Evolutionary conservation across 2,888 invertebrate genomes (phyloP), one percentile per base, ranked within the genome.

Genomic region (Pristionchus mayeri): DNA sequence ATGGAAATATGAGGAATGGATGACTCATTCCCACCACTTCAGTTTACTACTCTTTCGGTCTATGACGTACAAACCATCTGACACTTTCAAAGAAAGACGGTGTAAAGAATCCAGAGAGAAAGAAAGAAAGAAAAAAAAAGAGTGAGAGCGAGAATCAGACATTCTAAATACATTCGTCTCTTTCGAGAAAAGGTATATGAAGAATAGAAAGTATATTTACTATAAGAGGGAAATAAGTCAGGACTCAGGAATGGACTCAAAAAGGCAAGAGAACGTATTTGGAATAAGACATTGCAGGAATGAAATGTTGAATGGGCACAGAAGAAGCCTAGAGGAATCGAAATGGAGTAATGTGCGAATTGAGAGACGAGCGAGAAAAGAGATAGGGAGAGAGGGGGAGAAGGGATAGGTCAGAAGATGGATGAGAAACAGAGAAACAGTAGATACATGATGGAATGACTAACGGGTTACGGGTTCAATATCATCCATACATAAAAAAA

Each of bases 271-370:
- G 11, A 30, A 24, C 9, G 24, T 30, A 63, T 27, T 30, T 16
- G 18, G 18, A 21, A 13, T 34, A 13, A 63, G 63, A 18, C 63
- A n/a, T 63, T 34, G 34, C 4, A 27, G 30, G 34, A 27, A 9
- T 30, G 18, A 44, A 37, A 63, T 63, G 63, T 63, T 63, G 21
- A 34, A 40, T 3, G 40, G 71, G 24, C 67, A 4, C 44, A 50
- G 27, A 78, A 34, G 50, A 78, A 52, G 76, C 50, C 48, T 18
- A 48, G 50, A 13, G 76, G 50, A 52, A 78, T 78, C 48, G 76
- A 78, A 52, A 34, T 48, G 50, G 76, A 78, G 76, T 71, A 71
- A 71, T 71, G 71, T 71, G 71, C 44, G 71, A 71, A 40, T 71
- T 71, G 71, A 78, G 76, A 78, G 76, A 50, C 27, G 34, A 30